A percentile compares a stretch with the other conserved stretches of the same genome.
Conservation (phyloP, 2,888 invertebrate species). For the Molorchus minor region DNA sequence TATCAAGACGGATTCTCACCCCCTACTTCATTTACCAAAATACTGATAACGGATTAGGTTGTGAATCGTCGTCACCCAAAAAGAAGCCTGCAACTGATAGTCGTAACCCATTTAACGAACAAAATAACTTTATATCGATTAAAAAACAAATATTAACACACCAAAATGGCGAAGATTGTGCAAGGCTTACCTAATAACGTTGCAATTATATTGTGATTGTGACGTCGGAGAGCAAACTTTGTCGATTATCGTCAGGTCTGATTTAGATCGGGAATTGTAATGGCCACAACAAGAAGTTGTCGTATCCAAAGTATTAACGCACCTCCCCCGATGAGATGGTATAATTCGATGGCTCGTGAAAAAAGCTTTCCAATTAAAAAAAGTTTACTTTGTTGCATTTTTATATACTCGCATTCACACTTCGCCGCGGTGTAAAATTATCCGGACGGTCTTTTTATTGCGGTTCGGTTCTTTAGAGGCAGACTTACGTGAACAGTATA, state of each 20-base stretch:
- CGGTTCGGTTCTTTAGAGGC: conserved; percentile 26
- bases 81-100: too few species aligned
- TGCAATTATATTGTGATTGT: too few species aligned
- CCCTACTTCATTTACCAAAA: conserved; percentile 45
- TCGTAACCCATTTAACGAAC: too few species aligned
- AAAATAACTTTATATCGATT: too few species aligned
- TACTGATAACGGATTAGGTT: conserved; percentile 47
- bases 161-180: too few species aligned
- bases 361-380: conserved; percentile 47
- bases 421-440: conserved; percentile 33
- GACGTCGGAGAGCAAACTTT: conserved; percentile 30
- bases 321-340: conserved; percentile 42
- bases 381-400: conserved; percentile 51
- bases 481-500: not conserved
- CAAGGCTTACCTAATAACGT: too few species aligned
- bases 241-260: conserved; percentile 46
- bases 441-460: conserved; percentile 34
- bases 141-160: too few species aligned
- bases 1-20: conserved; percentile 52
- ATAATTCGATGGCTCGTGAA: conserved; percentile 43
- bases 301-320: conserved; percentile 37
- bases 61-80: conserved; percentile 26
- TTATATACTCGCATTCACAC: conserved; percentile 41
- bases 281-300: conserved; percentile 35
- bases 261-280: conserved; percentile 36